Evolutionary conservation across 23 tunicate genomes (phyloP).

Genomic region (Phallusia fumigata): DNA sequence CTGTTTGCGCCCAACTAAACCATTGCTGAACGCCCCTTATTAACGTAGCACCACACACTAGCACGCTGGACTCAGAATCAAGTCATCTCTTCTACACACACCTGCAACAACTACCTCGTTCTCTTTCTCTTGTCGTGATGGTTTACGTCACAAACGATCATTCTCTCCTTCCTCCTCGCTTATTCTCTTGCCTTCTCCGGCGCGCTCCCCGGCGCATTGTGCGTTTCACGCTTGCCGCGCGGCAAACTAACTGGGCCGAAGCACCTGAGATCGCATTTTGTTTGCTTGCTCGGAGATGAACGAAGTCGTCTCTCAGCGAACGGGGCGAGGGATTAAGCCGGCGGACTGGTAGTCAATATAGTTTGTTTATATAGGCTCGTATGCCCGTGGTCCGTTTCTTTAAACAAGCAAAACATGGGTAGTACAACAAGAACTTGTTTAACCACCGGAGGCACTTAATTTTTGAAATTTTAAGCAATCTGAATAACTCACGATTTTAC

Average conservation of each 20-base stretch:
- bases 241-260: conserved; percentile 7
- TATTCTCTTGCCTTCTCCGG: not conserved
- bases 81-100: not conserved
- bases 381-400: not conserved
- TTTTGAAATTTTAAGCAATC: too few relatives aligned
- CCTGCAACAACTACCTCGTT: conserved; percentile 6
- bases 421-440: not conserved
- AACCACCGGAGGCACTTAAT: too few relatives aligned
- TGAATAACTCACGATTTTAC: too few relatives aligned
- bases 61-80: not conserved
- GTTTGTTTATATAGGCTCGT: not conserved
- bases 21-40: not conserved
- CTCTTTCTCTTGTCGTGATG: conserved; percentile 15
- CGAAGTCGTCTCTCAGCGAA: conserved; percentile 1
- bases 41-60: not conserved
- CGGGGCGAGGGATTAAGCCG: not conserved
- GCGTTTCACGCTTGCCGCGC: not conserved
- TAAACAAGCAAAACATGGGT: conserved; percentile 3
- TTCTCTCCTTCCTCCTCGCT: not conserved
- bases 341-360: not conserved
- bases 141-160: conserved; percentile 15
- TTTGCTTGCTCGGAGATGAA: not conserved
- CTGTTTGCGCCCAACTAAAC: not conserved
- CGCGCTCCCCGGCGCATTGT: not conserved
- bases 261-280: not conserved